Evolutionary conservation across 2,113 vertebrate species (phyloP).

Genomic region (Clarias magur): DNA sequence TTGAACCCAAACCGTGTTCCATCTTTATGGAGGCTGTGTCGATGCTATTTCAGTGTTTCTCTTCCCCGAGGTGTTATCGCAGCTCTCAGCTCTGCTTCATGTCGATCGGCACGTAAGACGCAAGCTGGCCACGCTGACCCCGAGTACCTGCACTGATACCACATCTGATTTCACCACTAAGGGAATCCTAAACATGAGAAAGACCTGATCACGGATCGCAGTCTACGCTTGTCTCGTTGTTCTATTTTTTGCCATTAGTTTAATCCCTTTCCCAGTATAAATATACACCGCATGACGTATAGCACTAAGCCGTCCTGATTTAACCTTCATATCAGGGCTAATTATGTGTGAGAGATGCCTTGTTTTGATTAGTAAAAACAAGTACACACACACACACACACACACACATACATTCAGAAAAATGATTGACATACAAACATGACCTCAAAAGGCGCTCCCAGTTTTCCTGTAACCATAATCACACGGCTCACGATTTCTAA

Average conservation of each 20-base stretch:
- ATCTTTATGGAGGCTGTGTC: neutral
- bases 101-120: constrained; percentile 14
- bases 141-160: constrained; percentile 8
- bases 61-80: constrained; percentile 3
- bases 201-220: neutral
- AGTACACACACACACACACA: neutral
- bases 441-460: constrained; percentile 30
- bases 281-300: neutral
- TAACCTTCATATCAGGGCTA: constrained; percentile 25
- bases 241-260: neutral
- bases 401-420: neutral
- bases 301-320: neutral
- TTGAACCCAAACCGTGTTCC: neutral
- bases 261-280: neutral
- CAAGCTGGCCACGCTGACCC: neutral
- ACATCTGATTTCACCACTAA: neutral
- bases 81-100: neutral
- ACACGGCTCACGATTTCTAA: neutral
- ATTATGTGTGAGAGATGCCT: constrained; percentile 7
- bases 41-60: neutral
- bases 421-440: constrained; percentile 36
- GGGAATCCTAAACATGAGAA: neutral
- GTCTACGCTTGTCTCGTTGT: neutral
- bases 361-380: constrained; percentile 27
- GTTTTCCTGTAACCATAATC: constrained; percentile 26